Percentiles rank a stretch among this genome's conserved stretches.
These are phyloP conservation scores for Triplophysa siluroides DNA, from an alignment of 2,113 vertebrate species.

Conservation along the genomic window DNA sequence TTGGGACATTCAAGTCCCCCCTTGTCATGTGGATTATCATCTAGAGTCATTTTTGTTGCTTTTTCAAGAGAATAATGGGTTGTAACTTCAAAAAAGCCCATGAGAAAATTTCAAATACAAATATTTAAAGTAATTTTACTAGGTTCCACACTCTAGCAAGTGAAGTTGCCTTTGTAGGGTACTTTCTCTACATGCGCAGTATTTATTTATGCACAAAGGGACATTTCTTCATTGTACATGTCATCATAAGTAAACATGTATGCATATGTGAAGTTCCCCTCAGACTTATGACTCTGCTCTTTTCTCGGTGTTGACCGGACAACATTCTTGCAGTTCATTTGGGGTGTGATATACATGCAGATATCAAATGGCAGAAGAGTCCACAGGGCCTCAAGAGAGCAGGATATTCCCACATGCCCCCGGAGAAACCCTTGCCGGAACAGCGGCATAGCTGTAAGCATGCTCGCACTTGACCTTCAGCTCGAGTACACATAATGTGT, in stretches of 20 bases:
- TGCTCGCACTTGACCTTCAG: conserved; percentile 68
- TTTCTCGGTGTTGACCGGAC: conserved; percentile 62
- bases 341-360: conserved; percentile 70
- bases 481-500: conserved; percentile 36
- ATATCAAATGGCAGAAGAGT: conserved; percentile 69
- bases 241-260: conserved; percentile 73
- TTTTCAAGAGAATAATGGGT: too few relatives aligned
- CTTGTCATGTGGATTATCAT: too few relatives aligned
- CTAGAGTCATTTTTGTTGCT: too few relatives aligned
- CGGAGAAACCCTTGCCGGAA: conserved; percentile 56
- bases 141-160: too few relatives aligned
- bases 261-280: conserved; percentile 68
- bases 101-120: too few relatives aligned
- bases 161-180: too few relatives aligned
- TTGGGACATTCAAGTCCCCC: too few relatives aligned
- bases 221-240: conserved; percentile 57
- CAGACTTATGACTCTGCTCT: conserved; percentile 67
- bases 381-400: conserved; percentile 51
- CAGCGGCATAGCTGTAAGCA: conserved; percentile 63
- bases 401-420: conserved; percentile 58
- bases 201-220: conserved; percentile 57
- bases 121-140: too few relatives aligned
- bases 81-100: too few relatives aligned
- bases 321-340: conserved; percentile 66
- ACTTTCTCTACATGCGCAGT: neutral